Evolutionary conservation across 2,113 vertebrate genomes (phyloP), one percentile per base, ranked within the genome.

Genomic region (Chionis minor): DNA sequence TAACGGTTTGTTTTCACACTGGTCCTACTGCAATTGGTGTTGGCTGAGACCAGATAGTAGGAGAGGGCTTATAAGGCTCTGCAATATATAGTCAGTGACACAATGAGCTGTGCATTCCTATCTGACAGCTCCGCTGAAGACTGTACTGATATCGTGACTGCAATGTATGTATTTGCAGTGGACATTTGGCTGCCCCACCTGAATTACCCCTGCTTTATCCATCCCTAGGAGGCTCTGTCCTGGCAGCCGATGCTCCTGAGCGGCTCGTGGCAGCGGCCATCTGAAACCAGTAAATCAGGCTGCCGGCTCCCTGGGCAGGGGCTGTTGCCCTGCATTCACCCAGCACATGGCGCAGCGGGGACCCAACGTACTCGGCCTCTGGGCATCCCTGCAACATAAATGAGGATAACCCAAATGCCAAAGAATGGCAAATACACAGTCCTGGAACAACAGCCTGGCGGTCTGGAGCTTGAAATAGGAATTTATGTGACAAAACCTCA

Each of bases 291-390:
- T 49, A 67, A 63, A 70, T 8, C 5, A 11, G 49, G 47, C 75
- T 69, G n/a, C 66, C 1, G 20, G 63, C 51, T 72, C 54, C 51
- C 9, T 3, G 56, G 52, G 55, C 63, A 81, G 69, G 24, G 66
- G 62, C 38, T 54, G 55, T 66, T 55, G 55, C 63, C 5, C 1
- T 40, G 32, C 40, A 9, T 26, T 69, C 79, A 67, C 20, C 35
- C 52, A 83, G 63, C 56, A 78, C 1, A 0, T 28, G 67, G n/a
- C 0, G 0, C 73, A 89, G 67, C 0, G 0, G 45, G 79, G 17
- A 22, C 14, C 21, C 4, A 4, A 63, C 80, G 71, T 18, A 5
- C 56, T 54, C 1, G 2, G 90, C 69, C 66, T 67, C 70, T 56
- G 55, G 62, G 56, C 87, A 95, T 51, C 33, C 5, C 71, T 51